A percentile compares a stretch with the other conserved stretches of the same genome.
Conservation (phyloP, 2,113 vertebrate genomes). For the Meleagris gallopavo region DNA sequence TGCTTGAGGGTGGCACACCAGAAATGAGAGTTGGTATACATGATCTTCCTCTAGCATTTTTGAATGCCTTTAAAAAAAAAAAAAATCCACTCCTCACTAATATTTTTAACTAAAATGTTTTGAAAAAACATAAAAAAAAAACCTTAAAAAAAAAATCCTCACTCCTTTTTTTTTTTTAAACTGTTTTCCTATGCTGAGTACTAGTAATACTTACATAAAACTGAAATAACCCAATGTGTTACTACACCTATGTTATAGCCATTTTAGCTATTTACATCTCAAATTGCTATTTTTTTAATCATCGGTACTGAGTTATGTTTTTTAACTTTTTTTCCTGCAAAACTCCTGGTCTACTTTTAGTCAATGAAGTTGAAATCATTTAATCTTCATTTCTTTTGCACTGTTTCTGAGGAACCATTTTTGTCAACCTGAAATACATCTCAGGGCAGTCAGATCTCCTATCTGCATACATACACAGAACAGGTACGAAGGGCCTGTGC, state of each 20-base stretch:
- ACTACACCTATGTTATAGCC: not conserved
- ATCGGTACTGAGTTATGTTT: not conserved
- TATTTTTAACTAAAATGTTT: not conserved
- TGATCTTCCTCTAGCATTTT: not conserved
- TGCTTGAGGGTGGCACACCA: not conserved
- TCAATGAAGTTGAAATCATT: not conserved
- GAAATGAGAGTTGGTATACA: not conserved
- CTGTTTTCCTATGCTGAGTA: fast-evolving
- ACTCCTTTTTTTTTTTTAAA: no score
- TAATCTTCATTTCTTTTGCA: not conserved
- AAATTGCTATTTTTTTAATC: not conserved
- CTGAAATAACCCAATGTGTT: not conserved
- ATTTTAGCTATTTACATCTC: not conserved
- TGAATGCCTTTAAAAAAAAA: not conserved
- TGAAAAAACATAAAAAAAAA: no score
- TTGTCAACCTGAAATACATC: not conserved
- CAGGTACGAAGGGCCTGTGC: not conserved
- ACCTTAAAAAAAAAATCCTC: no score
- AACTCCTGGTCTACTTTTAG: not conserved
- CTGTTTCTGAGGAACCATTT: not conserved
- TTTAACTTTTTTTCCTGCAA: not conserved
- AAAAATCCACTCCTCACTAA: not conserved
- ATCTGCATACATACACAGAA: not conserved
- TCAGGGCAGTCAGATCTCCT: not conserved
- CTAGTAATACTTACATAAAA: not conserved